Percentiles rank a stretch among this genome's conserved stretches.
Evolutionary conservation across 1,140 invertebrate species (phyloP).

Genomic region (Triops cancriformis): DNA sequence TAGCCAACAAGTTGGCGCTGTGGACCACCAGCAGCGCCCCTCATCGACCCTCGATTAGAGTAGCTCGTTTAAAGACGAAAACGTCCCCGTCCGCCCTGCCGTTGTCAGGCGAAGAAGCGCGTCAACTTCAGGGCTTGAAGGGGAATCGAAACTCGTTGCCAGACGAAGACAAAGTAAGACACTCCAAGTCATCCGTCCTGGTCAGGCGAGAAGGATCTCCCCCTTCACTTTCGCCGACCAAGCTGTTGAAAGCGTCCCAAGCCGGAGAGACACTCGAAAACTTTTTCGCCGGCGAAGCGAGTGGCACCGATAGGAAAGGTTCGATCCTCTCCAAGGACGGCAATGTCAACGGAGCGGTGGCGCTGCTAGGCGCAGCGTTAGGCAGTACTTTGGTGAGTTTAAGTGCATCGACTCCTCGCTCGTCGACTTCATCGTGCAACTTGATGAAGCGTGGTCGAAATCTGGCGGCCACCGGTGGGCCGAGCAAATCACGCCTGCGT

Average conservation of each 20-base stretch:
- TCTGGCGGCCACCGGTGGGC: neutral
- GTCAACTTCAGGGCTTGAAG: neutral
- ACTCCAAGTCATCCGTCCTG: neutral
- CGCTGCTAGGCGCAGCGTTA: neutral
- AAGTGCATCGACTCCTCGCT: neutral
- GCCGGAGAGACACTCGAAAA: neutral
- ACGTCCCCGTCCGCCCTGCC: neutral
- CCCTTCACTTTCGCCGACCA: neutral
- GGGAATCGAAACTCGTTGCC: neutral
- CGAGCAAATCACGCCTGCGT: slow-evolving; percentile 41
- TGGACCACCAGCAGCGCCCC: neutral
- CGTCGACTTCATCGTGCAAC: neutral
- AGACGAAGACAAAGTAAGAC: neutral
- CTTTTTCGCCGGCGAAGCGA: neutral
- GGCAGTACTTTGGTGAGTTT: neutral
- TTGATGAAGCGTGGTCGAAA: neutral
- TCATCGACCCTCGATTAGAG: neutral
- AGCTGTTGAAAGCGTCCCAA: neutral
- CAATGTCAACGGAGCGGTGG: neutral
- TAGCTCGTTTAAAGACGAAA: neutral
- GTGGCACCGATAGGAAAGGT: neutral
- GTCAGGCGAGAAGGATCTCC: neutral
- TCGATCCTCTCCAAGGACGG: neutral
- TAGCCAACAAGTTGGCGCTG: slow-evolving; percentile 12
- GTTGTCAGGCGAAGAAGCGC: neutral